phyloP scores from a whole-genome alignment of 2,797 vertebrate genomes.

The Apogon hyalosoma region DNA sequence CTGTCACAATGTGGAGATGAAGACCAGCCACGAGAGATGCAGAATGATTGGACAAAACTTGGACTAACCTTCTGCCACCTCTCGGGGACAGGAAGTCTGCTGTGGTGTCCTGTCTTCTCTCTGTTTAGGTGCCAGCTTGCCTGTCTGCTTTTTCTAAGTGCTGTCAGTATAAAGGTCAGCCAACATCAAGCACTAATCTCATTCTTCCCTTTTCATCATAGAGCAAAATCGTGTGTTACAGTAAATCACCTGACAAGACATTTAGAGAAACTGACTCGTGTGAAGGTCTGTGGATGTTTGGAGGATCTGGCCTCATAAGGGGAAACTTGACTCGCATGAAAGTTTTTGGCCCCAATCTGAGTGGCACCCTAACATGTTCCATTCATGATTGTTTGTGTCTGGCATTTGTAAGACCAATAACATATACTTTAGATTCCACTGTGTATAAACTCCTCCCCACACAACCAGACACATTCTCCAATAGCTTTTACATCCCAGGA shows the following conservation, averaged over 20 bases:
- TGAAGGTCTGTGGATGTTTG: constrained; percentile 49
- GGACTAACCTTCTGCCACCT: constrained; percentile 32
- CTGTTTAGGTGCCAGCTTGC: constrained; percentile 51
- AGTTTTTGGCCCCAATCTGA: constrained; percentile 58
- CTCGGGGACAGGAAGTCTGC: constrained; percentile 57
- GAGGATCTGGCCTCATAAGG: constrained; percentile 57
- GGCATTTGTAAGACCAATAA: constrained; percentile 58
- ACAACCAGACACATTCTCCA: constrained; percentile 66
- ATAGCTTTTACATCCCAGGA: constrained; percentile 66
- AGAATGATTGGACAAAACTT: constrained; percentile 40
- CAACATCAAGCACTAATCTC: constrained; percentile 29
- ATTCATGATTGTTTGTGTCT: constrained; percentile 69
- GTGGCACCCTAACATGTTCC: constrained; percentile 65
- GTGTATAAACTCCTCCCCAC: constrained; percentile 53
- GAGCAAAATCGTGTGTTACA: constrained; percentile 45
- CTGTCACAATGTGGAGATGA: constrained; percentile 66
- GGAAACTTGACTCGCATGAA: constrained; percentile 67
- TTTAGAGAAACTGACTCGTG: constrained; percentile 53
- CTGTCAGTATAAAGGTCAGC: constrained; percentile 20
- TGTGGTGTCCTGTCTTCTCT: constrained; percentile 50
- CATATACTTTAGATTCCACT: constrained; percentile 59
- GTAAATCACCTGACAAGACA: constrained; percentile 54
- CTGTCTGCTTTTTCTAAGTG: constrained; percentile 4
- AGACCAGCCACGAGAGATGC: constrained; percentile 61
- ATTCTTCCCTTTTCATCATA: constrained; percentile 41